Evolutionary conservation across 2,797 vertebrate species (phyloP).

Genomic region (Sylvia borin): DNA sequence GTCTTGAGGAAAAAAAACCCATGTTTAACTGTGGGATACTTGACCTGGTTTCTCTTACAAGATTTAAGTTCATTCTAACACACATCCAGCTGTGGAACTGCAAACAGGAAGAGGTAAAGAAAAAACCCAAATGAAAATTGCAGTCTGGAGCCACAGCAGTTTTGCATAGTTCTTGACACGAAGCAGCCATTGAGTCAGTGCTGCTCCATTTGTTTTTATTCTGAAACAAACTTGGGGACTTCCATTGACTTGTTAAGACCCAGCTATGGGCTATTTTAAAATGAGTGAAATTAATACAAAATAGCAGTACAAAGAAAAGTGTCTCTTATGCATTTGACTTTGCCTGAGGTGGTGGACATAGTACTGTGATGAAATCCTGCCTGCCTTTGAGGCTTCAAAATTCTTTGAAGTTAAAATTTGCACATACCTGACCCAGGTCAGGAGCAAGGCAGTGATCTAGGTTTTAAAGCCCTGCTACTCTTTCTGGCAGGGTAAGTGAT

Average conservation of each 20-base stretch:
- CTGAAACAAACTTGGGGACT: background rate
- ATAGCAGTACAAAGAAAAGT: background rate
- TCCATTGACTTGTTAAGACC: background rate
- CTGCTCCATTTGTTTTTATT: background rate
- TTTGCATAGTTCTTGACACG: conserved; percentile 5
- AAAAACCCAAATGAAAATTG: background rate
- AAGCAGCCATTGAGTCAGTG: background rate
- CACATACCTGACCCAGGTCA: background rate
- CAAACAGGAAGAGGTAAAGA: background rate
- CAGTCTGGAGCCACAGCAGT: background rate
- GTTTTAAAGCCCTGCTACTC: background rate
- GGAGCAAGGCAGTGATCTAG: background rate
- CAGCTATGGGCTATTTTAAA: background rate
- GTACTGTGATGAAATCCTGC: background rate
- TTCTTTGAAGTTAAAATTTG: conserved; percentile 18
- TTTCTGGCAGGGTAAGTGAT: background rate
- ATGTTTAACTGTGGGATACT: background rate
- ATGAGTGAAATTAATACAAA: background rate
- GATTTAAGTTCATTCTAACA: background rate
- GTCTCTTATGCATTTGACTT: background rate
- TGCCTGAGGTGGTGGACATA: background rate
- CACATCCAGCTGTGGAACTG: background rate
- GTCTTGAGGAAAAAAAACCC: background rate
- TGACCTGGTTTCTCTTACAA: background rate
- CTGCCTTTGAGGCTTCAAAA: background rate